phyloP scores from a whole-genome alignment of 2,797 vertebrate species.

The Pseudocheirus occidentalis region DNA sequence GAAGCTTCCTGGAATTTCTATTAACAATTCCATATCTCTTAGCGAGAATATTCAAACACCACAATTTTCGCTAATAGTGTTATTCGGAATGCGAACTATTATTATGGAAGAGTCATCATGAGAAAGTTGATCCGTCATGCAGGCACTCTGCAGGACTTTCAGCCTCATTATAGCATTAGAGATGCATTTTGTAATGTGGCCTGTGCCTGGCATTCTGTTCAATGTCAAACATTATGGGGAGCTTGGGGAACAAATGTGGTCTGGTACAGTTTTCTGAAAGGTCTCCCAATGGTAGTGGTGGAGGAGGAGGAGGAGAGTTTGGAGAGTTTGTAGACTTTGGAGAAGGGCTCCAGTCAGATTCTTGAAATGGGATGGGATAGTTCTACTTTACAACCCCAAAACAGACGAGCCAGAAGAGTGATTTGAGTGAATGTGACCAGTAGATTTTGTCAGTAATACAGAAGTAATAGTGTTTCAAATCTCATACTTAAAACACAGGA shows the following conservation, averaged over 20 bases:
- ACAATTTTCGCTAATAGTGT: constrained; percentile 25
- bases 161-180: constrained; percentile 39
- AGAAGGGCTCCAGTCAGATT: constrained; percentile 37
- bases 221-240: constrained; percentile 52
- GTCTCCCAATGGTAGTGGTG: constrained; percentile 2
- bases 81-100: constrained; percentile 49
- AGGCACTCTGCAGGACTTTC: constrained; percentile 7
- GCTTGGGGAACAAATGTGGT: constrained; percentile 40
- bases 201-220: constrained; percentile 39
- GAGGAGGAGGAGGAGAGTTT: not conserved
- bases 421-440: constrained; percentile 30
- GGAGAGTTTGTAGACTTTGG: constrained; percentile 19
- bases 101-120: constrained; percentile 36
- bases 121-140: constrained; percentile 50
- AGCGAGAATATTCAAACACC: not conserved
- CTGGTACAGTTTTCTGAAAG: constrained; percentile 7
- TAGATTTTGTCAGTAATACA: constrained; percentile 2
- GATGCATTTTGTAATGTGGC: constrained; percentile 52
- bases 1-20: constrained; percentile 9
- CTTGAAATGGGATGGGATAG: constrained; percentile 39
- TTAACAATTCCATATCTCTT: not conserved
- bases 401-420: constrained; percentile 9
- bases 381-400: constrained; percentile 40
- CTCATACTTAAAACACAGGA: not conserved
- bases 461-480: constrained; percentile 9